Conservation (phyloP, 2,797 vertebrate genomes). For the Picus viridis region DNA sequence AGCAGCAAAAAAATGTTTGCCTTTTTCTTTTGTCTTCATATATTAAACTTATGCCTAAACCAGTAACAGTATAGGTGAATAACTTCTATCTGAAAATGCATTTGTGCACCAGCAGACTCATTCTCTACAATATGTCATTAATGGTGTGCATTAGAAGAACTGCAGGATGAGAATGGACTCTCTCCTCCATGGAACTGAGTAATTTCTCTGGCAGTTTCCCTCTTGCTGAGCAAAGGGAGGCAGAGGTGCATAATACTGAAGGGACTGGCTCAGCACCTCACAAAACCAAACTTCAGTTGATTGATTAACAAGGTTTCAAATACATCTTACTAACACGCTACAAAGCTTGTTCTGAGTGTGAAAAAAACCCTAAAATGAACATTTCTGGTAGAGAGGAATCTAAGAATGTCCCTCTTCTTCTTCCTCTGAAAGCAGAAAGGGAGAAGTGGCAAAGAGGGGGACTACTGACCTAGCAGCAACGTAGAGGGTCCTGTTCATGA, state of each 20-base stretch:
- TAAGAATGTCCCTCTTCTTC: neutral
- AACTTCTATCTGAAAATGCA: neutral
- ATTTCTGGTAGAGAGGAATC: neutral
- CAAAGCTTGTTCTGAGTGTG: neutral
- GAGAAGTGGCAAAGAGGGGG: neutral
- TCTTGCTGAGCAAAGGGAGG: neutral
- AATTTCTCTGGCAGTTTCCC: neutral
- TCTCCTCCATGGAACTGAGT: neutral
- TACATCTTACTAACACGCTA: neutral
- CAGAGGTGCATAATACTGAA: neutral
- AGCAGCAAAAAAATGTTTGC: neutral
- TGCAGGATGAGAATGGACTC: neutral
- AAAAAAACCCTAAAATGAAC: neutral
- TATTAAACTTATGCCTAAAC: neutral
- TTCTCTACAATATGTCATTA: conserved; percentile 17
- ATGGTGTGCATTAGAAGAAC: neutral
- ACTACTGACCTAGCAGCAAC: conserved; percentile 91
- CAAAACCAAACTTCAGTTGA: neutral
- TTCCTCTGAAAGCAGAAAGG: neutral
- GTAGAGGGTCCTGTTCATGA: conserved; percentile 96
- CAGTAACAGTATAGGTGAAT: neutral
- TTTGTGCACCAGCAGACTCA: neutral
- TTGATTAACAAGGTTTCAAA: neutral
- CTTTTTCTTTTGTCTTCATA: neutral
- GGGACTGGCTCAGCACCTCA: neutral